Conservation (phyloP, 2,888 invertebrate genomes). For the Spilarctia lutea region DNA sequence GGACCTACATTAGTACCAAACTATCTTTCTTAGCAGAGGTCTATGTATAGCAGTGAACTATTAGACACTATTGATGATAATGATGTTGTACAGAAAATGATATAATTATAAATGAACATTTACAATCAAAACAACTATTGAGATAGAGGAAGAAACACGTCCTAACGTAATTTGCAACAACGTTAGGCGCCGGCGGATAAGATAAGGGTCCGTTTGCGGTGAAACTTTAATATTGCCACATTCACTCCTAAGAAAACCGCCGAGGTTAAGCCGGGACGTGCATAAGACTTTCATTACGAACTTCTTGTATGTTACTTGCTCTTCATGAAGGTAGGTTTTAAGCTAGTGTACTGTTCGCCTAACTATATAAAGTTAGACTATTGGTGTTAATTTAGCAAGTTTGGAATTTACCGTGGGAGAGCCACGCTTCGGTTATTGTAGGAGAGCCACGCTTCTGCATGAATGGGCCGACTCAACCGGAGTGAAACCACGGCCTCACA, state of each 20-base stretch:
- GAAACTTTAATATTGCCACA: conserved; percentile 61
- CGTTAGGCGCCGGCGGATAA: conserved; percentile 52
- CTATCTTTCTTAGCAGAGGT: too few relatives aligned
- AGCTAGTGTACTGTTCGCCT: conserved; percentile 4
- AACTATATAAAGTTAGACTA: conserved; percentile 10
- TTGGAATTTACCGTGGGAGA: too few relatives aligned
- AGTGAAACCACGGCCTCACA: too few relatives aligned
- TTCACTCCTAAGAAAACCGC: conserved; percentile 52
- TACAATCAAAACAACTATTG: conserved; percentile 39
- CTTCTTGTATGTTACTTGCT: conserved; percentile 31
- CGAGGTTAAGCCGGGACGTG: conserved; percentile 36
- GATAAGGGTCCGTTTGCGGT: conserved; percentile 57
- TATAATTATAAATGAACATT: conserved; percentile 21
- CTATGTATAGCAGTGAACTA: too few relatives aligned
- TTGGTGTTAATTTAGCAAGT: conserved; percentile 11
- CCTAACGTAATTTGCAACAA: conserved; percentile 54
- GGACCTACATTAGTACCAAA: too few relatives aligned
- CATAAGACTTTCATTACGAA: conserved; percentile 38
- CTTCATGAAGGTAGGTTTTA: conserved; percentile 24
- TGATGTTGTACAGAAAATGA: background rate
- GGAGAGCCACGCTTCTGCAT: too few relatives aligned
- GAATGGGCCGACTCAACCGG: too few relatives aligned
- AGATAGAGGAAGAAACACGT: conserved; percentile 47
- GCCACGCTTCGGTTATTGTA: too few relatives aligned
- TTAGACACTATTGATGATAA: too few relatives aligned